phyloP scores from a whole-genome alignment of 2,888 invertebrate genomes.

The Ischnus inquisitorius region DNA sequence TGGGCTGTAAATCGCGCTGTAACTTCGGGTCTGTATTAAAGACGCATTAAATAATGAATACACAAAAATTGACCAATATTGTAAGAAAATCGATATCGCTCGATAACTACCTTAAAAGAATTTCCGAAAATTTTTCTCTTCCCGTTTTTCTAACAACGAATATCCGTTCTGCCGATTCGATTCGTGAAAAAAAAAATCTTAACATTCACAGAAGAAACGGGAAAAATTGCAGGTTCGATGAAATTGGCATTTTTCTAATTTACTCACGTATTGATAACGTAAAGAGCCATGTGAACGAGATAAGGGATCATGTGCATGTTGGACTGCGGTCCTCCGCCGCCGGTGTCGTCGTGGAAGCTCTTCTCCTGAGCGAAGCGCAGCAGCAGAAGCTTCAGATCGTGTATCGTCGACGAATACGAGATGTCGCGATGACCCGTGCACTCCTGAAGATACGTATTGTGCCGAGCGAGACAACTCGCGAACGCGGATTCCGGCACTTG shows the following conservation, averaged over 20 bases:
- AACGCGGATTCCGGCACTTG: constrained; percentile 97
- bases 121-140: too few species aligned
- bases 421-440: constrained; percentile 92
- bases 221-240: not conserved
- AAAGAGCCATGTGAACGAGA: constrained; percentile 96
- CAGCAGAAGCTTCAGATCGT: constrained; percentile 96
- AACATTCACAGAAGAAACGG: not conserved
- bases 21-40: too few species aligned
- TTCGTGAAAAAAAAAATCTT: not conserved
- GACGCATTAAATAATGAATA: too few species aligned
- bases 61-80: too few species aligned
- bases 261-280: constrained; percentile 95
- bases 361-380: constrained; percentile 96
- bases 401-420: constrained; percentile 93
- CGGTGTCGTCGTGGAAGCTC: constrained; percentile 98
- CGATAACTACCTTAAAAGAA: too few species aligned
- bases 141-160: not conserved
- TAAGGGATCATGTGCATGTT: constrained; percentile 99
- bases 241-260: not conserved
- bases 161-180: not conserved
- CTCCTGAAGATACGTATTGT: constrained; percentile 93
- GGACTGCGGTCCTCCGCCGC: constrained; percentile 98
- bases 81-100: too few species aligned
- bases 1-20: too few species aligned
- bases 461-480: constrained; percentile 96